These are phyloP conservation scores for Cheirogaleus major DNA, from an alignment of 2,797 vertebrate genomes.

Conservation along the genomic window DNA sequence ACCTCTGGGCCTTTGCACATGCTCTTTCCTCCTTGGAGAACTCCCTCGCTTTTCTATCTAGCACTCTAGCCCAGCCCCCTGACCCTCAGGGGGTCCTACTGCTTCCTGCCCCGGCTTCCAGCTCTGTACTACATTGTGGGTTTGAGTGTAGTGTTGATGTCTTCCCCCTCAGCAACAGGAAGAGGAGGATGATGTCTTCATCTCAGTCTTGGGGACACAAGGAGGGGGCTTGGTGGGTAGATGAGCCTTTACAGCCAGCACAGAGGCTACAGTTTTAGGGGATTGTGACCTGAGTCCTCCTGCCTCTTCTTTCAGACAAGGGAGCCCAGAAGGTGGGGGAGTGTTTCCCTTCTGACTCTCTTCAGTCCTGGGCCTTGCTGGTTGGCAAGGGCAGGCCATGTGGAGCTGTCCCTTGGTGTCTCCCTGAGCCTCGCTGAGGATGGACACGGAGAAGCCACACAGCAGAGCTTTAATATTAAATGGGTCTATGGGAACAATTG, in stretches of 20 bases:
- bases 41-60: not conserved
- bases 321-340: not conserved
- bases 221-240: not conserved
- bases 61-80: not conserved
- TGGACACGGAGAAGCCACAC: not conserved
- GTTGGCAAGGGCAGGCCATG: not conserved
- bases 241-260: not conserved
- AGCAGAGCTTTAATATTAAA: slow-evolving; percentile 59
- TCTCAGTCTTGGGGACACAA: not conserved
- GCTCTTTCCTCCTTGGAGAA: not conserved
- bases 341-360: not conserved
- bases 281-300: not conserved
- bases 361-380: not conserved
- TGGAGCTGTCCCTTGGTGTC: not conserved
- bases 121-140: not conserved
- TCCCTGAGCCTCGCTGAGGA: not conserved
- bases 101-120: not conserved
- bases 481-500: slow-evolving; percentile 67
- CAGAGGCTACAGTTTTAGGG: not conserved
- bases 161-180: not conserved
- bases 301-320: not conserved
- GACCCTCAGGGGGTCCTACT: not conserved
- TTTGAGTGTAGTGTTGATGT: not conserved
- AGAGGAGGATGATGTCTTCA: not conserved
- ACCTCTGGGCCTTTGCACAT: not conserved